Evolutionary conservation across 53 echinoderm and acorn worm genomes (phyloP).

Genomic region (Actinopyga echinites): DNA sequence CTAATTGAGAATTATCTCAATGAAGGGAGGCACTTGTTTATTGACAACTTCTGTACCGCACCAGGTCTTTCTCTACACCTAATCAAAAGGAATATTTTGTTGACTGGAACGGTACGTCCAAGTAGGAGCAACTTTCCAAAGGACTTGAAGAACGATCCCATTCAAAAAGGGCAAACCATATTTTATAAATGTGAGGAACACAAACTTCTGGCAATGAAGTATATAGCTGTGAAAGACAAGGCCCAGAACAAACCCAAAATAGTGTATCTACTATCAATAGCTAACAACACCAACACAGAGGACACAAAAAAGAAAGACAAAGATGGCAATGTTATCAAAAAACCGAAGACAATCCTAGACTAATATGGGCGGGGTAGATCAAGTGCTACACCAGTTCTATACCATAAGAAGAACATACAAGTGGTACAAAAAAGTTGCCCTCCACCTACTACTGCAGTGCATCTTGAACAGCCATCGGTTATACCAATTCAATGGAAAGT

Average conservation of each 20-base stretch:
- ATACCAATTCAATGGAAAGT: neutral
- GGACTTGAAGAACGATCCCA: neutral
- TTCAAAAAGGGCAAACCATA: neutral
- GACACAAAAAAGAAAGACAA: neutral
- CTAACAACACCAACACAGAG: neutral
- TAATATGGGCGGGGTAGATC: neutral
- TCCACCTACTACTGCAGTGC: neutral
- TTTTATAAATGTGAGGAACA: conserved; percentile 30
- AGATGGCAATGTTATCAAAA: neutral
- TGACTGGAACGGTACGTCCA: neutral
- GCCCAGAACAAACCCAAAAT: neutral
- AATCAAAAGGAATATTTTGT: neutral
- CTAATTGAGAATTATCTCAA: neutral
- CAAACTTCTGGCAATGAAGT: neutral
- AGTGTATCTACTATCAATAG: neutral
- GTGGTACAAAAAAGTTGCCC: neutral
- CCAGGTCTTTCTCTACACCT: neutral
- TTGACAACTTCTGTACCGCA: neutral
- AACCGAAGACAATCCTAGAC: neutral
- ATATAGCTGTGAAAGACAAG: conserved; percentile 12
- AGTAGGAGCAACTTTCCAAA: neutral
- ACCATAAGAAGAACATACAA: neutral
- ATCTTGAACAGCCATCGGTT: neutral
- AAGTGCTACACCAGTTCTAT: neutral
- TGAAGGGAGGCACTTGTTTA: neutral